These are phyloP conservation scores for Vanessa cardui DNA, from an alignment of 2,888 invertebrate genomes.

Conservation along the genomic window DNA sequence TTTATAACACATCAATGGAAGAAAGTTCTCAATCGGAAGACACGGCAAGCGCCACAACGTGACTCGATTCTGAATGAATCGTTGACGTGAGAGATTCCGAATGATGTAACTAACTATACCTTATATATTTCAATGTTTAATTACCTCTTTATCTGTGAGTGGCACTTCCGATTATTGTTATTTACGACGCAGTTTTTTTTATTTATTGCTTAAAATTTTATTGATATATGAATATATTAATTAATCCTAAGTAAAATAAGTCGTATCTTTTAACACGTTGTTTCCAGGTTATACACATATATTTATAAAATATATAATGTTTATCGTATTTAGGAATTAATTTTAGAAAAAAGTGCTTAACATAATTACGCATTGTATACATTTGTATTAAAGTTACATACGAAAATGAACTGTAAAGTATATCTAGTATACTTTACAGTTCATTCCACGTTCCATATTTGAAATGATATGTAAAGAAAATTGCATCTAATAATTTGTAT, in stretches of 20 bases:
- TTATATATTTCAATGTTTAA: constrained; percentile 32
- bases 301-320: too few species aligned
- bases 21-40: constrained; percentile 44
- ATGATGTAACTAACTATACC: constrained; percentile 37
- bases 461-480: too few species aligned
- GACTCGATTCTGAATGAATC: constrained; percentile 36
- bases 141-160: constrained; percentile 31
- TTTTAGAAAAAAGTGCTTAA: too few species aligned
- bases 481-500: too few species aligned
- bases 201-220: constrained; percentile 5
- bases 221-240: background rate
- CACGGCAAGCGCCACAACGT: constrained; percentile 40
- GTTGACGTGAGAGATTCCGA: constrained; percentile 42
- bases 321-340: too few species aligned
- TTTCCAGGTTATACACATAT: too few species aligned
- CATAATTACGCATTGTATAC: too few species aligned
- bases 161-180: constrained; percentile 29
- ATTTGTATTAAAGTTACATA: too few species aligned
- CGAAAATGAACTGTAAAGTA: too few species aligned
- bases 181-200: constrained; percentile 17
- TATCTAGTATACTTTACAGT: too few species aligned
- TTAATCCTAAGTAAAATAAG: background rate
- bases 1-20: constrained; percentile 34
- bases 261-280: too few species aligned
- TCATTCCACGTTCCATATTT: too few species aligned